phyloP scores from a whole-genome alignment of 2,797 vertebrate species.

The Hipposideros larvatus region DNA sequence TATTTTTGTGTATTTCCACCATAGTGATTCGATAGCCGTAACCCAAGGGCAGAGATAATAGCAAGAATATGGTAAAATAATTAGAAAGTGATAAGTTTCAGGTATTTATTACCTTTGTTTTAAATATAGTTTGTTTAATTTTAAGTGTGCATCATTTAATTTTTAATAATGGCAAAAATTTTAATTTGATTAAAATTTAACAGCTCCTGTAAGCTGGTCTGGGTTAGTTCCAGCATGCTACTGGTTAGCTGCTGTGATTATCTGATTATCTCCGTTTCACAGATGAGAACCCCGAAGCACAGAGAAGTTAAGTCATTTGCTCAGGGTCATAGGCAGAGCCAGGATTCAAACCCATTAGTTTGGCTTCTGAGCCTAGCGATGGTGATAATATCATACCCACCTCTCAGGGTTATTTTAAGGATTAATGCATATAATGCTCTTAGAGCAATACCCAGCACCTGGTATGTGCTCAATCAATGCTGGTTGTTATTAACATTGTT shows the following conservation, averaged over 20 bases:
- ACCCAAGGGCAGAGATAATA: background rate
- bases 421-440: fast-evolving
- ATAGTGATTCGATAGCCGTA: fast-evolving
- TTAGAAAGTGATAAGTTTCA: background rate
- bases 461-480: fast-evolving
- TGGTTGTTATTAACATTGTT: fast-evolving
- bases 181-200: background rate
- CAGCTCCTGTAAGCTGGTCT: too few relatives aligned
- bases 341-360: background rate
- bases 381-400: fast-evolving
- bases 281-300: background rate
- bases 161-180: background rate
- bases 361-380: background rate
- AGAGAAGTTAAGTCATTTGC: background rate
- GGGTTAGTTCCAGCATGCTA: background rate
- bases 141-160: background rate
- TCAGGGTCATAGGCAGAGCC: background rate
- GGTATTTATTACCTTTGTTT: background rate
- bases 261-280: background rate
- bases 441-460: background rate
- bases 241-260: background rate
- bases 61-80: background rate
- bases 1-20: fast-evolving
- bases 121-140: background rate
- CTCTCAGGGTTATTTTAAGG: too few relatives aligned